Evolutionary conservation across 2,888 invertebrate genomes (phyloP).

Genomic region (Rhynchonema sp.): DNA sequence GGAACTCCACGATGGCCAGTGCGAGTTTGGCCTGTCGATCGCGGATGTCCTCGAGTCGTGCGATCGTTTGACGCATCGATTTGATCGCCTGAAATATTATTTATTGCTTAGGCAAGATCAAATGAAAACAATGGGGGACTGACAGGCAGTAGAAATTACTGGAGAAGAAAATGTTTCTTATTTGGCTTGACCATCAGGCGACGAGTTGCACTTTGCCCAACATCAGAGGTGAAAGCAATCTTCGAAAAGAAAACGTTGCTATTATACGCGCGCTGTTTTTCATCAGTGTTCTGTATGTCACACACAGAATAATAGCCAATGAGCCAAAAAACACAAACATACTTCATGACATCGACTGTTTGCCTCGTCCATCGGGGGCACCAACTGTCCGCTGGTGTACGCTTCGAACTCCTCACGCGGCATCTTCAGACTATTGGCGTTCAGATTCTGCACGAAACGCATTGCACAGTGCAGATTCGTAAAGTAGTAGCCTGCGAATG

Average conservation of each 20-base stretch:
- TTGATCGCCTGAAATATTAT: not conserved
- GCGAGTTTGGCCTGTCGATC: not conserved
- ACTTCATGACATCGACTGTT: slow-evolving; percentile 19
- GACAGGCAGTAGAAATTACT: too few species aligned
- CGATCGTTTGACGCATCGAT: not conserved
- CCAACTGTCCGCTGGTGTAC: slow-evolving; percentile 73
- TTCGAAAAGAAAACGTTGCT: too few species aligned
- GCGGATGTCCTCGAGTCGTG: not conserved
- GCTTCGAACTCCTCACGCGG: slow-evolving; percentile 73
- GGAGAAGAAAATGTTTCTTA: too few species aligned
- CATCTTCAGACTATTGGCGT: slow-evolving; percentile 76
- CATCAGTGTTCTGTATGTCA: too few species aligned
- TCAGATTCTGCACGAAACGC: slow-evolving; percentile 75
- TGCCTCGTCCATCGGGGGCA: slow-evolving; percentile 42
- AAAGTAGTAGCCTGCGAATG: not conserved
- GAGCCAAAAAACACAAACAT: not conserved
- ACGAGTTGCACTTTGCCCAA: too few species aligned
- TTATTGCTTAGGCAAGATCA: not conserved
- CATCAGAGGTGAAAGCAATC: too few species aligned
- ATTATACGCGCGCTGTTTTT: too few species aligned
- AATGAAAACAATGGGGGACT: not conserved
- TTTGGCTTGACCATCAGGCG: too few species aligned
- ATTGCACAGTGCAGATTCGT: not conserved
- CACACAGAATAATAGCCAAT: not conserved
- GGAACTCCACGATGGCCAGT: not conserved